Evolutionary conservation across 2,113 vertebrate genomes (phyloP), one percentile per base, ranked within the genome.

Genomic region (Albula goreensis): DNA sequence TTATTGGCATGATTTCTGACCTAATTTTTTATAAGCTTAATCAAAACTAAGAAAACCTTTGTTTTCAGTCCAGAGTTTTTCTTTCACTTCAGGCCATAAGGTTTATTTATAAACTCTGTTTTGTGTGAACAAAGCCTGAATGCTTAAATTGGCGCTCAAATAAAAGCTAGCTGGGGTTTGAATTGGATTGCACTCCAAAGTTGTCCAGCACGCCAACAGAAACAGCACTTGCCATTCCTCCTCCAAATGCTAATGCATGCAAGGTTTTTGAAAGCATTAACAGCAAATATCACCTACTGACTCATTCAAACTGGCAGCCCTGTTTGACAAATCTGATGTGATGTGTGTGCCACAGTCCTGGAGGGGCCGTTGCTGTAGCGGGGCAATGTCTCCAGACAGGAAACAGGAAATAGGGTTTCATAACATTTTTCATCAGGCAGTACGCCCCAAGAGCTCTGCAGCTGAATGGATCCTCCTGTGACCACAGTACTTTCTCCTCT

Each of bases 361-460:
- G 50, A 82, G 78, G 82, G 50, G 31, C 13, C 77, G 50, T 85
- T 77, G 17, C 78, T 53, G 15, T 12, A 79, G 85, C 50, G 50
- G 48, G 50, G 63, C 50, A 86, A 81, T 22, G 56, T 78, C 78
- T 85, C 77, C 80, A 52, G 82, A 85, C 63, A 84, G 74, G 83
- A 86, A 88, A 85, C 86, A 88, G 74, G 74, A 84, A 79, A 89
- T 85, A 85, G 66, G 85, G 83, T 82, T 87, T 88, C 83, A 85
- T 88, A 84, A 87, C 86, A 84, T 84, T 84, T 83, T 56, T 77
- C 79, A 78, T 52, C 50, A 60, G 25, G 2, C 66, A 77, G 5
- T 51, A 60, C 25, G 31, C n/a, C 63, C 50, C 80, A 60, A 25
- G 63, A 11, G 57, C n/a, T 84, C 80, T 19, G 63, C 84, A 82